phyloP scores from a whole-genome alignment of 1,140 invertebrate species.

The Sinonovacula constricta region DNA sequence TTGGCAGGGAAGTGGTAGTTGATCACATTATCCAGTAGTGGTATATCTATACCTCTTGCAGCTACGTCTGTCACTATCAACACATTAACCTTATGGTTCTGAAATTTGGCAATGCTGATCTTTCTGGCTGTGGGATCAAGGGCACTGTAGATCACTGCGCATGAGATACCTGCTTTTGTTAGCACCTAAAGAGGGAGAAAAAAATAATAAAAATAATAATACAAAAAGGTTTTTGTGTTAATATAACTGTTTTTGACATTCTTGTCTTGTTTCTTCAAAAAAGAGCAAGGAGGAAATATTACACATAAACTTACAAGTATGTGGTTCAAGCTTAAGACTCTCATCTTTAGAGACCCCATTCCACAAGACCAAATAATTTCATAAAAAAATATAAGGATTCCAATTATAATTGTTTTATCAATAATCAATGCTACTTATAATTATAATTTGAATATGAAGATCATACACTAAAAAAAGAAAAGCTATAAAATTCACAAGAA shows the following conservation, averaged over 20 bases:
- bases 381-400: too few relatives aligned
- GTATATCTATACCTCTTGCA: conserved; percentile 98
- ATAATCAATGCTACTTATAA: too few relatives aligned
- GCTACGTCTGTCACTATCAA: conserved; percentile 98
- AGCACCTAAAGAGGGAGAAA: conserved; percentile 85
- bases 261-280: neutral
- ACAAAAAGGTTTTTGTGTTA: neutral
- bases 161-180: conserved; percentile 87
- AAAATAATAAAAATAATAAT: too few relatives aligned
- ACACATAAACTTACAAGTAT: neutral
- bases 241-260: neutral
- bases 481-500: too few relatives aligned
- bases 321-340: too few relatives aligned
- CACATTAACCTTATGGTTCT: conserved; percentile 81
- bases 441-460: too few relatives aligned
- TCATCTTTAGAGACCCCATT: too few relatives aligned
- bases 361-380: too few relatives aligned
- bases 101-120: conserved; percentile 96
- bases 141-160: conserved; percentile 95
- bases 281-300: neutral
- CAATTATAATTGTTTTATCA: too few relatives aligned
- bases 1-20: conserved; percentile 99
- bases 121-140: conserved; percentile 97
- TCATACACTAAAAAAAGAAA: too few relatives aligned
- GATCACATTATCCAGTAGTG: conserved; percentile 96